A percentile compares a stretch with the other conserved stretches of the same genome.
phyloP scores from a whole-genome alignment of 2,888 invertebrate genomes.

The Hedya salicella region DNA sequence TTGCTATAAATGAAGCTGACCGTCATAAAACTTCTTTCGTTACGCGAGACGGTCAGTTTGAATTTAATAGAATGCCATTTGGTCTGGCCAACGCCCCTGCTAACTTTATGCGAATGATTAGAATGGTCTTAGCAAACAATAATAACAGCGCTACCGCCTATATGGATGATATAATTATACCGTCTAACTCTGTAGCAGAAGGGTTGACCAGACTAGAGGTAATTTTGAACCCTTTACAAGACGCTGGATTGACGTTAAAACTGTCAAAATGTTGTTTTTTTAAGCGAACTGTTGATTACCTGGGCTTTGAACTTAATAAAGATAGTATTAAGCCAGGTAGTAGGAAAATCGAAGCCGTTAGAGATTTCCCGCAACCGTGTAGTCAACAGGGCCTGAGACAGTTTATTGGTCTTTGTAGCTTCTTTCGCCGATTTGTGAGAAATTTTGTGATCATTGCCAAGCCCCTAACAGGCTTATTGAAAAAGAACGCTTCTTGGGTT shows the following conservation, averaged over 20 bases:
- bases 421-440: too few species aligned
- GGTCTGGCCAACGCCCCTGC: neutral
- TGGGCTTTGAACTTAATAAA: too few species aligned
- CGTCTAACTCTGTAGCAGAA: neutral
- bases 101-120: neutral
- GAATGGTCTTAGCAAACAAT: too few species aligned
- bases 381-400: too few species aligned
- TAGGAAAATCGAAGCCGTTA: too few species aligned
- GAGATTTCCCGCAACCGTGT: too few species aligned
- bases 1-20: neutral
- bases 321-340: too few species aligned
- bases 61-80: neutral
- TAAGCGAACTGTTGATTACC: too few species aligned
- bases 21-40: constrained; percentile 1
- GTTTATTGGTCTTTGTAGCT: too few species aligned
- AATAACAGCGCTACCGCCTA: neutral
- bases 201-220: neutral
- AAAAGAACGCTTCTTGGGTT: too few species aligned
- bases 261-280: neutral
- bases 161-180: neutral
- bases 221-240: neutral
- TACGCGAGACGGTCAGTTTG: neutral
- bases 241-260: neutral
- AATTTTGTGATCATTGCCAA: too few species aligned
- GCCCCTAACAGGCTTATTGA: too few species aligned